Evolutionary conservation across 1,140 invertebrate genomes (phyloP), one percentile per base, ranked within the genome.

Genomic region (Drusus annulatus): DNA sequence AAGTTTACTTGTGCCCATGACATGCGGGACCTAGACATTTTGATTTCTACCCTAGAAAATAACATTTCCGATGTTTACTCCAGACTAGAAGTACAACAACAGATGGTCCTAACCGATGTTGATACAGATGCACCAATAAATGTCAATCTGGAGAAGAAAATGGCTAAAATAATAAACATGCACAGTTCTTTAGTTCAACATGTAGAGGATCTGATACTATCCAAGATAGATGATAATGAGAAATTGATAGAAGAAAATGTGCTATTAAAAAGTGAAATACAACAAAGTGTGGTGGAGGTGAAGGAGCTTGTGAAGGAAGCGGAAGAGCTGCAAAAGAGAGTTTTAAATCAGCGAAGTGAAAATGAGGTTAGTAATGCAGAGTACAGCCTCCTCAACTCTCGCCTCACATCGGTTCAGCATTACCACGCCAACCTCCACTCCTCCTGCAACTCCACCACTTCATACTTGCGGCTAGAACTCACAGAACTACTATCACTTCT

Each of bases 251-350:
- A 17, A 28, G 65, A 81, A 81, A 81, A 81, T 78, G 15, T 74
- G 65, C 56, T 17, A n/a, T 45, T 81, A 19, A 76, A 79, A 58
- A 28, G 31, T 28, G 80, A 81, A 79, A 76, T 76, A 25, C 45
- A 76, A n/a, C 56, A 68, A 25, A 68, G 7, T 28, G 74, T 52
- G 45, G 36, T 21, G 17, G 58, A 75, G 23, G 68, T 81, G 10
- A 56, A 54, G 23, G 56, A 58, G 36, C 71, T 77, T 6, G 28
- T 76, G 8, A 75, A 45, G 23, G 76, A 78, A 36, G 28, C 76
- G 5, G 80, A 83, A 60, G 79, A 79, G 73, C 58, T 83, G 21
- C 50, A 69, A 3, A 83, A 80, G 21, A 68, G 63, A 77, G 36
- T 83, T 10, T 36, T 71, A 7, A 21, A 16, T 8, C 60, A 73